These are phyloP conservation scores for Dryomyza anilis DNA, from an alignment of 2,888 invertebrate species.

Conservation along the genomic window DNA sequence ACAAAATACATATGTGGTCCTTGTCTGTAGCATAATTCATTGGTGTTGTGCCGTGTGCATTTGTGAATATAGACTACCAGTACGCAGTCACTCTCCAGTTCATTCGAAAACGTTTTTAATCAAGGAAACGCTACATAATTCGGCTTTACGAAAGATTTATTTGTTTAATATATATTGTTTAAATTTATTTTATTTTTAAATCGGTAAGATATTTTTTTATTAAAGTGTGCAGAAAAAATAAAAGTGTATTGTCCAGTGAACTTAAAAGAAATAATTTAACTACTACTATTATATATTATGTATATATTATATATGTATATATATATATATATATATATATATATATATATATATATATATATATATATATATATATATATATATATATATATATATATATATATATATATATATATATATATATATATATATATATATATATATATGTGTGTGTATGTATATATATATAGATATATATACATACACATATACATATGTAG, in stretches of 20 bases:
- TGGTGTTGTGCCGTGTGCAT: slow-evolving; percentile 69
- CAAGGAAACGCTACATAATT: slow-evolving; percentile 63
- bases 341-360: too few species aligned
- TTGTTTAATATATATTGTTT: slow-evolving; percentile 3
- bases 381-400: too few species aligned
- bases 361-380: too few species aligned
- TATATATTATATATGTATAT: slow-evolving; percentile 1
- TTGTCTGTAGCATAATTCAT: slow-evolving; percentile 45
- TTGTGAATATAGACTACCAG: slow-evolving; percentile 67
- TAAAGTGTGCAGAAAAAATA: too few species aligned
- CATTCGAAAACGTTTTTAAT: slow-evolving; percentile 70
- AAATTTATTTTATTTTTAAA: background rate
- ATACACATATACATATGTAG: too few species aligned
- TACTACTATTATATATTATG: background rate
- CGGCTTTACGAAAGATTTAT: slow-evolving; percentile 42
- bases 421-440: too few species aligned
- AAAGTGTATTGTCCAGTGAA: too few species aligned
- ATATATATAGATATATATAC: too few species aligned
- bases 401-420: too few species aligned
- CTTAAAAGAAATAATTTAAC: background rate
- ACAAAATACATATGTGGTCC: too few species aligned
- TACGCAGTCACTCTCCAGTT: slow-evolving; percentile 62
- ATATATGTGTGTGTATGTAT: too few species aligned
- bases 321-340: slow-evolving; percentile 16
- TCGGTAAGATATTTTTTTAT: too few species aligned